Evolutionary conservation across 2,888 invertebrate genomes (phyloP).

Genomic region (Thumatha senex): DNA sequence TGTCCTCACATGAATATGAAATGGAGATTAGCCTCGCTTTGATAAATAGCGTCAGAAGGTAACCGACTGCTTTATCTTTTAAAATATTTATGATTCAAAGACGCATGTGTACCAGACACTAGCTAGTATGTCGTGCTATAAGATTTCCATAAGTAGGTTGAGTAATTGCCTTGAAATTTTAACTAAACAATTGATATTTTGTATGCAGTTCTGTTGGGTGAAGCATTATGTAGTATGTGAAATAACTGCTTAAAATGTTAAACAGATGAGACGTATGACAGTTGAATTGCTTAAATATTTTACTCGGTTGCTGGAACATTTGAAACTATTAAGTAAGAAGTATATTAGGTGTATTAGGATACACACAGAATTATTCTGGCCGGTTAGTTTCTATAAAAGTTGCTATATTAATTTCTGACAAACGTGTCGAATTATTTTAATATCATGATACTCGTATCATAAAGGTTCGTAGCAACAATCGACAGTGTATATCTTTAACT

Average conservation of each 20-base stretch:
- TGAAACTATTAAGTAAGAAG: too few species aligned
- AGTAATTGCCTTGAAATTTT: conserved; percentile 13
- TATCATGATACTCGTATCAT: too few species aligned
- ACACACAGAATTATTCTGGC: too few species aligned
- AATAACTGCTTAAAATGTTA: too few species aligned
- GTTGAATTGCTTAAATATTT: too few species aligned
- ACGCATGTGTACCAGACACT: conserved; percentile 37
- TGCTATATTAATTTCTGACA: too few species aligned
- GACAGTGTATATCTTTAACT: not conserved
- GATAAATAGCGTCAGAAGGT: conserved; percentile 46
- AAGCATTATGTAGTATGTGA: not conserved
- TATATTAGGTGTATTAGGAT: too few species aligned
- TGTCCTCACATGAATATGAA: conserved; percentile 57
- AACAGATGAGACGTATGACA: too few species aligned
- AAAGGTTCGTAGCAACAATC: too few species aligned
- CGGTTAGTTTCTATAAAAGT: too few species aligned
- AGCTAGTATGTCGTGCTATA: conserved; percentile 23
- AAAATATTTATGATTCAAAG: conserved; percentile 50
- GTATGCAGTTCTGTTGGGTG: conserved; percentile 1
- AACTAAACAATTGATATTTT: conserved; percentile 19
- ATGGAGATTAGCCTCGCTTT: conserved; percentile 55
- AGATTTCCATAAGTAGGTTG: conserved; percentile 29
- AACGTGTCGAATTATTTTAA: too few species aligned
- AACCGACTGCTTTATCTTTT: conserved; percentile 52
- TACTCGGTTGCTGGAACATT: too few species aligned